Evolutionary conservation across 2,113 vertebrate genomes (phyloP).

Genomic region (Saguinus imperator): DNA sequence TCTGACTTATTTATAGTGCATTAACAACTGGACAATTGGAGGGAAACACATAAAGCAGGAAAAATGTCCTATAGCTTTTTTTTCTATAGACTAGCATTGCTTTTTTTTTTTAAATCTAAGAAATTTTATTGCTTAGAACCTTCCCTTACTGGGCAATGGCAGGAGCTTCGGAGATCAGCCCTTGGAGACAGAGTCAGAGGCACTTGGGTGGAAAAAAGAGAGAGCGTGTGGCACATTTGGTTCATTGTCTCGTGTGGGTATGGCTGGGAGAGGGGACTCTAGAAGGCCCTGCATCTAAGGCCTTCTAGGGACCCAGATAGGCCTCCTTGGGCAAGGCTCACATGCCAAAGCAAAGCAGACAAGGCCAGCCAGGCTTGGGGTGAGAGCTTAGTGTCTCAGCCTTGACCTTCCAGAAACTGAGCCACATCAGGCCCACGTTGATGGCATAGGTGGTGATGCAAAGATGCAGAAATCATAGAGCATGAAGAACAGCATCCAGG

Average conservation of each 20-base stretch:
- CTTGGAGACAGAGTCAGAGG: constrained; percentile 29
- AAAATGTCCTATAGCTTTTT: not conserved
- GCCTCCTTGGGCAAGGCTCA: constrained; percentile 9
- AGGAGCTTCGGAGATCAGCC: constrained; percentile 19
- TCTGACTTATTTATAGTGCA: not conserved
- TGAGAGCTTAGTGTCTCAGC: constrained; percentile 48
- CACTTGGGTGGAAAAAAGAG: not conserved
- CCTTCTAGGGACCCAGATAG: not conserved
- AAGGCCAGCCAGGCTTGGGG: not conserved
- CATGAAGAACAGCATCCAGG: constrained; percentile 88
- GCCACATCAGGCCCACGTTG: constrained; percentile 88
- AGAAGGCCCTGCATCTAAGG: not conserved
- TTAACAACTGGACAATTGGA: not conserved
- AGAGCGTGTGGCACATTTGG: constrained; percentile 8
- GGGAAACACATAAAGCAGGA: not conserved
- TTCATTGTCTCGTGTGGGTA: constrained; percentile 13
- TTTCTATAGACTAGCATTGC: not conserved
- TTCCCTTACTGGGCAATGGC: constrained; percentile 6
- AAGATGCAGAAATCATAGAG: constrained; percentile 92
- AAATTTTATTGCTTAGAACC: constrained; percentile 67
- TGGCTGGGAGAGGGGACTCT: no score
- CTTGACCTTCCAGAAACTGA: constrained; percentile 79
- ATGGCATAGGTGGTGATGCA: constrained; percentile 91
- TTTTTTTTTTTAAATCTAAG: not conserved
- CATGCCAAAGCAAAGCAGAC: constrained; percentile 21